phyloP scores from a whole-genome alignment of 1,140 invertebrate genomes.

The Hesperophylax magnus region DNA sequence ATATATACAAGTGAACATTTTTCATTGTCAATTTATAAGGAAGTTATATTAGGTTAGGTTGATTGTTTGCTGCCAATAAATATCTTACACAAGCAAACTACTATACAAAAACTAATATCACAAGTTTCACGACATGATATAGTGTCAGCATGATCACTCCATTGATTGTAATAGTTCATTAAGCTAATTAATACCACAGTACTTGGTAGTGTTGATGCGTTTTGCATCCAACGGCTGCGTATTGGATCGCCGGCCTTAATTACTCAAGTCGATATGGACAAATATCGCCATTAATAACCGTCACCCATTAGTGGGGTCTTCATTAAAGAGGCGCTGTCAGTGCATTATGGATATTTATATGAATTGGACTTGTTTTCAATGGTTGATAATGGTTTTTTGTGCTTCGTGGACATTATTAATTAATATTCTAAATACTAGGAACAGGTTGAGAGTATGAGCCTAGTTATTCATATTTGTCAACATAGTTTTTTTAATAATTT shows the following conservation, averaged over 20 bases:
- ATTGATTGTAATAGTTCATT: not conserved
- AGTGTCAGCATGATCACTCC: no score
- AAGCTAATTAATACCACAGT: not conserved
- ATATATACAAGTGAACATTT: no score
- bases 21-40: no score
- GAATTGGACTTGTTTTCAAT: not conserved
- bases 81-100: no score
- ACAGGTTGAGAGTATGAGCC: no score
- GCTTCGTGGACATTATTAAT: no score
- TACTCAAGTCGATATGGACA: slow-evolving; percentile 35
- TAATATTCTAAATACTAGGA: no score
- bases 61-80: no score
- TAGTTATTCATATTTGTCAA: no score
- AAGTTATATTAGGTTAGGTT: no score
- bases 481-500: no score
- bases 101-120: not conserved
- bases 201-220: not conserved
- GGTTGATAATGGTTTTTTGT: not conserved
- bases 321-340: slow-evolving; percentile 3
- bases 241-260: slow-evolving; percentile 30
- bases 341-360: not conserved
- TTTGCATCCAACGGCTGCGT: slow-evolving; percentile 2
- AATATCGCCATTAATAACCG: slow-evolving; percentile 30
- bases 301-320: slow-evolving; percentile 20
- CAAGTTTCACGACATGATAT: not conserved